Evolutionary conservation across 53 echinoderm and acorn worm species (phyloP).

Genomic region (Antedon mediterranea): DNA sequence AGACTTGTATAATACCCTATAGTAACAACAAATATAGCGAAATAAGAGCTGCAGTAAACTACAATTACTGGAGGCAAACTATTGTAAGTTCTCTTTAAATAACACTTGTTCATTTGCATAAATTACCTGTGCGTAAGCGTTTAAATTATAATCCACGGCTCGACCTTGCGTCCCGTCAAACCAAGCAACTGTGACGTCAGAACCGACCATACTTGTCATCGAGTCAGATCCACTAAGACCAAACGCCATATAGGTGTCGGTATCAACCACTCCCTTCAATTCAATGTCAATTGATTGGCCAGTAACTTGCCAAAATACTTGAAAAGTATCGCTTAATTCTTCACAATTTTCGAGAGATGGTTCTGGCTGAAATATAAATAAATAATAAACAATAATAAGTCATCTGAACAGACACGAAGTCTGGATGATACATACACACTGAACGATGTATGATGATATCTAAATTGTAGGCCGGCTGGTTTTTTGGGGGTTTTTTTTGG

Average conservation of each 20-base stretch:
- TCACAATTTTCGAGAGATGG: not conserved
- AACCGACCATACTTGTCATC: constrained; percentile 48
- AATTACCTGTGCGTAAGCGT: constrained; percentile 38
- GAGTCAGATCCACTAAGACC: constrained; percentile 57
- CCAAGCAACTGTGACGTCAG: constrained; percentile 70
- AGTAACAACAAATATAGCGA: no score
- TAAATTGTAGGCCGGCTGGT: no score
- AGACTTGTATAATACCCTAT: no score
- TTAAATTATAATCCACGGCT: constrained; percentile 50
- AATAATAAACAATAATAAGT: no score
- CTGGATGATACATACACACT: no score
- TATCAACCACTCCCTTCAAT: constrained; percentile 22
- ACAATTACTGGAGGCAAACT: no score
- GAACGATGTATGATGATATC: no score
- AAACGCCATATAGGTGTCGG: constrained; percentile 49
- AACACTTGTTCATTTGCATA: not conserved
- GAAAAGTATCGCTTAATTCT: constrained; percentile 38
- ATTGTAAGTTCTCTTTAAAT: not conserved
- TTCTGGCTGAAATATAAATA: not conserved
- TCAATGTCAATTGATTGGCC: constrained; percentile 30
- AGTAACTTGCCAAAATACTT: constrained; percentile 56
- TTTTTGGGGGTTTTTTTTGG: no score
- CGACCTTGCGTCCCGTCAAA: constrained; percentile 14
- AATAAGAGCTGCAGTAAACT: no score
- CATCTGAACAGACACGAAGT: no score